Base-by-base conservation (phyloP, 2,113 vertebrate species). In the Psophia crepitans region DNA sequence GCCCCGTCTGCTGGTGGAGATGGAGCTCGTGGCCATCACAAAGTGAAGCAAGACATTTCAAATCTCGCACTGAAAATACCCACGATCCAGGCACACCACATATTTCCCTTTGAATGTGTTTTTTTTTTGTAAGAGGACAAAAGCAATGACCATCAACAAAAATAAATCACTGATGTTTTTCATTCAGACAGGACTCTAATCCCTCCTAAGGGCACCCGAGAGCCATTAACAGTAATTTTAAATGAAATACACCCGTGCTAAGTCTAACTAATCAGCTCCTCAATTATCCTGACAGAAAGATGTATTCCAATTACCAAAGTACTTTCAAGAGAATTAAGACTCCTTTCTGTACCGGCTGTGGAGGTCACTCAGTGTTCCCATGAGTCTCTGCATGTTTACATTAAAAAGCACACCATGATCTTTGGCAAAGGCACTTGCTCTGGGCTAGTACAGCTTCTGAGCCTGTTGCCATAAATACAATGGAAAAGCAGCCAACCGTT, bases 341-440 rank as follows among this genome's bases (percentile, higher is more conserved):
- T 98, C 81, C 53, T 97, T 97, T 97, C 85, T 90, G 93, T 97
- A 91, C 97, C 2, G 39, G 81, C 84, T 89, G 89, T 97, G 98
- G 98, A 98, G 98, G 98, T 97, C 98, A 97, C 70, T 41, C 46
- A 93, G 8, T 97, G 98, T 98, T 98, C 98, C 97, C 96, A 95
- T 96, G 97, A 97, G 96, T 89, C 93, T 89, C 87, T 80, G 57
- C 84, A 96, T 95, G 97, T 98, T 98, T 97, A 97, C 98, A 98
- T 97, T 96, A 73, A 97, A 97, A 98, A 98, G 98, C 97, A 99
- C 98, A 98, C 69, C 60, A 35, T 91, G 98, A 98, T 98, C 98
- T 98, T 98, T 98, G 98, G 98, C 98, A 97, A 95, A 96, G 92
- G 53, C 77, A 24, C 84, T 90, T 41, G 53, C 93, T 92, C 82